Evolutionary conservation across 2,113 vertebrate genomes (phyloP).

Genomic region (Patagioenas fasciata): DNA sequence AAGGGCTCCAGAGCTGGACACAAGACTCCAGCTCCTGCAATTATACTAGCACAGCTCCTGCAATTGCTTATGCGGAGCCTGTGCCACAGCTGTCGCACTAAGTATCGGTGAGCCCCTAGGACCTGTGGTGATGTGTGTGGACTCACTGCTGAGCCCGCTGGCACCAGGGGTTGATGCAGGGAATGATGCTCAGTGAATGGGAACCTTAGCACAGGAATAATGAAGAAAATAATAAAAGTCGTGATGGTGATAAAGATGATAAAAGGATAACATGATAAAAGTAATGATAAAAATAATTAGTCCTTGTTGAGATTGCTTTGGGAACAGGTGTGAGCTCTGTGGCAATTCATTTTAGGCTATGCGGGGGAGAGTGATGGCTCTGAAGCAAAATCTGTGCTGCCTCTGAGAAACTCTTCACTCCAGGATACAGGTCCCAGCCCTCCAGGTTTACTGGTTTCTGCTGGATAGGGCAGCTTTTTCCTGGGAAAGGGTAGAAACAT

Average conservation of each 20-base stretch:
- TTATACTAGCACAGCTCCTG: background rate
- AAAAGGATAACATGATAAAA: background rate
- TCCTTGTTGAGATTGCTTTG: background rate
- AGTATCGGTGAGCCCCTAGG: fast-evolving
- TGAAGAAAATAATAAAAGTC: background rate
- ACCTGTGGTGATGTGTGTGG: fast-evolving
- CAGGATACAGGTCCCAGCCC: background rate
- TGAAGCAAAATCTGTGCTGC: background rate
- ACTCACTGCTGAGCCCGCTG: background rate
- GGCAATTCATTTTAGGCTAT: background rate
- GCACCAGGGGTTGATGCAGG: background rate
- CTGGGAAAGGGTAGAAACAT: background rate
- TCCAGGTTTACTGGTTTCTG: background rate
- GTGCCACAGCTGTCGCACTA: no score
- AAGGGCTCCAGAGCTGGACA: no score
- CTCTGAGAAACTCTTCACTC: background rate
- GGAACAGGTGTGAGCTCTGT: constrained; percentile 13
- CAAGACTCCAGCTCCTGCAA: no score
- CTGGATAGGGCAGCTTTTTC: background rate
- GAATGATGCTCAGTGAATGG: background rate
- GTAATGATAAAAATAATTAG: constrained; percentile 9
- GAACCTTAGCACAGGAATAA: background rate
- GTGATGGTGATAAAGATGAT: background rate
- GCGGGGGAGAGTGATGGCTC: background rate
- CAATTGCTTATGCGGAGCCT: fast-evolving